Evolutionary conservation across 2,888 invertebrate species (phyloP).

Genomic region (Phalera bucephala): DNA sequence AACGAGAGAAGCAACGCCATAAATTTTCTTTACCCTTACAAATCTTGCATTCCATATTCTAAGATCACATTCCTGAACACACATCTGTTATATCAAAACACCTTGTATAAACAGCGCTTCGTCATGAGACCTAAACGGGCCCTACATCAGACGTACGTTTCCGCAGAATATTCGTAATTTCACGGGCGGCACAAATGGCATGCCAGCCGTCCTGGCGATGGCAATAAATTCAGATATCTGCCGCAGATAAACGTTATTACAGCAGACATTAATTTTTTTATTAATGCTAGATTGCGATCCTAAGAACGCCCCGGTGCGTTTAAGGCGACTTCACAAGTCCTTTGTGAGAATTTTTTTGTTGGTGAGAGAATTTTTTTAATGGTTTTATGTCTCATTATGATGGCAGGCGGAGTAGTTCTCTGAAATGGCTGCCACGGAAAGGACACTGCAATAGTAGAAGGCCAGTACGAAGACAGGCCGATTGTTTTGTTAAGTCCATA

Average conservation of each 20-base stretch:
- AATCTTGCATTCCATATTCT: no score
- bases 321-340: neutral
- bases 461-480: no score
- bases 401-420: no score
- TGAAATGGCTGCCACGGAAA: no score
- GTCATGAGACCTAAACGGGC: neutral
- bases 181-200: neutral
- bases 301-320: neutral
- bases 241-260: conserved; percentile 3
- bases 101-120: no score
- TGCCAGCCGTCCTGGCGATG: neutral
- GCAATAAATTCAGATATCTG: conserved; percentile 3
- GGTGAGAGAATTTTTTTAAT: neutral
- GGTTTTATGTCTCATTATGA: no score
- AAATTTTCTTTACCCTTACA: no score
- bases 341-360: neutral
- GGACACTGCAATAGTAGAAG: no score
- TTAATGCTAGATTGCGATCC: conserved; percentile 2
- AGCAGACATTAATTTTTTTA: conserved; percentile 1
- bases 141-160: neutral
- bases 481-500: no score
- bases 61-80: no score
- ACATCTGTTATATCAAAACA: no score
- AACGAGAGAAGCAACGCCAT: no score
- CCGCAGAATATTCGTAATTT: neutral